Base-by-base conservation (phyloP, 2,888 invertebrate genomes). In the Orchesellides sinensis region DNA sequence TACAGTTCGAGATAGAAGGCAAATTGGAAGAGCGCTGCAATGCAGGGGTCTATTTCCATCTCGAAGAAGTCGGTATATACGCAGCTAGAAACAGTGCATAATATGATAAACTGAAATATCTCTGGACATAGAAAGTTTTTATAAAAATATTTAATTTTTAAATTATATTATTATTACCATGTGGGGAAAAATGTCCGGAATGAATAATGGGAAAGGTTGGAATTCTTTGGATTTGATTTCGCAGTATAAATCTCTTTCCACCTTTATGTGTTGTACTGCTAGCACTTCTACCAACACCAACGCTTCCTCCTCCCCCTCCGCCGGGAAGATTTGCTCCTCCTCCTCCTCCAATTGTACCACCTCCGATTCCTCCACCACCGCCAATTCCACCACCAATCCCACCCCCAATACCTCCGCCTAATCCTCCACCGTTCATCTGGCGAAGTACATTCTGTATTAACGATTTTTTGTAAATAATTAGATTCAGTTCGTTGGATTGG, bases 381-480 rank as follows among this genome's bases (percentile, higher is more conserved):
- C 32, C 32, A 61, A 61, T 61, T 29, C 61, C 29, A 1, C 35
- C 61, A 32, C 56, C 56, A 1, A 8, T n/a, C 10, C 56, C 56
- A 27, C 10, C 2, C 14, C 56, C 29, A 17, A 10, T 21, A 23
- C 35, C 45, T 40, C n/a, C 45, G 1, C 35, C 45, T n/a, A 12
- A 1, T 40, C 56, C 45, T 27, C 17, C 23, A 12, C 27, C 45
- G 32, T 49, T 65, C 74, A 74, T 74, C 40, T 74, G 74, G 52
- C 74, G 65, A 40, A 74, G 65, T 10, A 74, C 74, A 40, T 74
- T 74, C 74, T 74, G 52, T 14, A 70, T 40, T 35, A 54, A n/a
- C n/a, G n/a, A n/a, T n/a, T n/a, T n/a, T n/a, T 59, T 21, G 10
- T 35, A 35, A 69, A 54, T 23, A 40, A 40, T 40, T 40, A 40